phyloP scores from a whole-genome alignment of 2,888 invertebrate genomes.

The Pheosia tremula region DNA sequence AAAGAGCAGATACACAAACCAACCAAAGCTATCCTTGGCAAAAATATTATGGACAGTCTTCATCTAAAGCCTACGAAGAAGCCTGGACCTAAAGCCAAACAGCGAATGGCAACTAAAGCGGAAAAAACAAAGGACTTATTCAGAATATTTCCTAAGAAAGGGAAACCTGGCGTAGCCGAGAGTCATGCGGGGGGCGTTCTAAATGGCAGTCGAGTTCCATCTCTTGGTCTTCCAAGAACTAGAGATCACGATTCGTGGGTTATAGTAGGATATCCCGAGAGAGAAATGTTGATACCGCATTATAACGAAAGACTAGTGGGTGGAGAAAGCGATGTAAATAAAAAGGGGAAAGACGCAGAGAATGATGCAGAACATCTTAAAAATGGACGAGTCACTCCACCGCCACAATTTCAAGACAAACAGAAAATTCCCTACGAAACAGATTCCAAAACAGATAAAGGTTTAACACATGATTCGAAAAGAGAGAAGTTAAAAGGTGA shows the following conservation, averaged over 20 bases:
- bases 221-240: constrained; percentile 71
- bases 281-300: constrained; percentile 72
- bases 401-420: constrained; percentile 78
- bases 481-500: constrained; percentile 78
- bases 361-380: constrained; percentile 55
- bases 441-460: constrained; percentile 62
- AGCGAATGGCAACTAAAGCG: constrained; percentile 63
- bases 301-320: constrained; percentile 73
- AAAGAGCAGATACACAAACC: constrained; percentile 69
- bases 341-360: constrained; percentile 54
- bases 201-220: constrained; percentile 73
- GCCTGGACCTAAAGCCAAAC: constrained; percentile 75
- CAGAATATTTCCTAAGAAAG: constrained; percentile 73
- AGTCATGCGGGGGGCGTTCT: constrained; percentile 68
- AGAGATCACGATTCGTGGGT: constrained; percentile 74
- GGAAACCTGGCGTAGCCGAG: constrained; percentile 62
- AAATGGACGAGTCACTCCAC: constrained; percentile 70
- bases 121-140: constrained; percentile 70
- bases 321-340: constrained; percentile 54
- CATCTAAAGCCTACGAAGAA: constrained; percentile 78
- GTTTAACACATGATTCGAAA: constrained; percentile 73
- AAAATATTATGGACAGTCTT: constrained; percentile 80
- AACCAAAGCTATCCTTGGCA: constrained; percentile 71
- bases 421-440: constrained; percentile 64
- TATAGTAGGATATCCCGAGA: constrained; percentile 71